These are phyloP conservation scores for Hippocampus comes DNA, from an alignment of 2,113 vertebrate genomes.

Conservation along the genomic window DNA sequence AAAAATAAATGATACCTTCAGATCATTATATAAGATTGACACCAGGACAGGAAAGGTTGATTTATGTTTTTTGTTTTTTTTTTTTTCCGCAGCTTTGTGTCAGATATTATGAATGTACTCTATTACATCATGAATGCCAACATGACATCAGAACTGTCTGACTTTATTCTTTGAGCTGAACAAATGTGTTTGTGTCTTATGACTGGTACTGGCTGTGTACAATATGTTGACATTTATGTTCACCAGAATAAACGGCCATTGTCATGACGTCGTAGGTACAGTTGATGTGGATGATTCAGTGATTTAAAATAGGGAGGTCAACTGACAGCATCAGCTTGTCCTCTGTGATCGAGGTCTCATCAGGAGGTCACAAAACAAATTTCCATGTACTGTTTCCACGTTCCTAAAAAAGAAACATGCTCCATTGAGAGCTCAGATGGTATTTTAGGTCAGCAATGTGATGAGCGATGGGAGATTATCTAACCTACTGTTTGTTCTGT, in stretches of 20 bases:
- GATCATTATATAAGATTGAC: constrained; percentile 2
- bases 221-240: neutral
- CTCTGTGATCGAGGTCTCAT: constrained; percentile 58
- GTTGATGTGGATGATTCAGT: neutral
- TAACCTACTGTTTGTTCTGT: constrained; percentile 16
- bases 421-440: neutral
- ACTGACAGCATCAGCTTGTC: constrained; percentile 77
- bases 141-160: constrained; percentile 14
- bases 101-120: constrained; percentile 16
- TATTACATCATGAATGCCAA: constrained; percentile 2
- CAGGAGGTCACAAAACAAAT: constrained; percentile 70
- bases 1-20: neutral
- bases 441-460: constrained; percentile 1
- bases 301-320: neutral
- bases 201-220: neutral
- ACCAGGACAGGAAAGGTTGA: neutral
- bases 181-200: neutral
- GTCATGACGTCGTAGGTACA: neutral
- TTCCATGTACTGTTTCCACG: constrained; percentile 86
- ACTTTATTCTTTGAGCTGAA: constrained; percentile 8
- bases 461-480: constrained; percentile 69
- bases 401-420: constrained; percentile 16
- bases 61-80: neutral
- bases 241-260: neutral
- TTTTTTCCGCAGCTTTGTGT: constrained; percentile 34